phyloP scores from a whole-genome alignment of 2,113 vertebrate genomes.

The Phalacrocorax brasilianus region DNA sequence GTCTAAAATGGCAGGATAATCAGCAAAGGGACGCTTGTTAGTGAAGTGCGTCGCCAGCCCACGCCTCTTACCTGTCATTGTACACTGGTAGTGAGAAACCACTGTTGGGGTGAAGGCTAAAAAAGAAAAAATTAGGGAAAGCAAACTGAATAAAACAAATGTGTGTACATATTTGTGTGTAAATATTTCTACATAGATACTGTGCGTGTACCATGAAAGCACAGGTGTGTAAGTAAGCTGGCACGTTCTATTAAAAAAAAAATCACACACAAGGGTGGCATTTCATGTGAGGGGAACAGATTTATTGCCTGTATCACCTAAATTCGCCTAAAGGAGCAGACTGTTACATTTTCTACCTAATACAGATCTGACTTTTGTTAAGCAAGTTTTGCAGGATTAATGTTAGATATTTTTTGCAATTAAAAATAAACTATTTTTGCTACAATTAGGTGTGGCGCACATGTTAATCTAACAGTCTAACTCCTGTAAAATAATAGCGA shows the following conservation, averaged over 20 bases:
- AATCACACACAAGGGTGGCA: slow-evolving; percentile 36
- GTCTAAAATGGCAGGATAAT: slow-evolving; percentile 69
- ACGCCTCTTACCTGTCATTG: slow-evolving; percentile 66
- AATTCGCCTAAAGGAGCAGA: background rate
- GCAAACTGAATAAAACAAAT: slow-evolving; percentile 69
- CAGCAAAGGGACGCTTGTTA: slow-evolving; percentile 69
- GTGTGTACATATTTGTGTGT: slow-evolving; percentile 52
- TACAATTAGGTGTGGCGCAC: background rate
- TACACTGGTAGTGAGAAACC: slow-evolving; percentile 74
- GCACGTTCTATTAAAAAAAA: slow-evolving; percentile 31
- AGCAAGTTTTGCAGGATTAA: background rate
- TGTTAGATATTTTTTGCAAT: background rate
- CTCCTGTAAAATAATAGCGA: background rate
- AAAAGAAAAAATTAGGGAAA: slow-evolving; percentile 70
- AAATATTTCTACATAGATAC: slow-evolving; percentile 55
- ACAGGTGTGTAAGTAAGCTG: slow-evolving; percentile 34
- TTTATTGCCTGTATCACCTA: background rate
- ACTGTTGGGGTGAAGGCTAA: slow-evolving; percentile 72
- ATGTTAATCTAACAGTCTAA: slow-evolving; percentile 19
- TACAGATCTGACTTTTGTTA: background rate
- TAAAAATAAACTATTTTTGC: background rate
- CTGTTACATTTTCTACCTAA: background rate
- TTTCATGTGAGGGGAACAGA: slow-evolving; percentile 36
- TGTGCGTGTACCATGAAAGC: slow-evolving; percentile 51
- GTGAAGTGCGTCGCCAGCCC: slow-evolving; percentile 56